Base-by-base conservation (phyloP, 2,797 vertebrate genomes). In the Periparus ater region DNA sequence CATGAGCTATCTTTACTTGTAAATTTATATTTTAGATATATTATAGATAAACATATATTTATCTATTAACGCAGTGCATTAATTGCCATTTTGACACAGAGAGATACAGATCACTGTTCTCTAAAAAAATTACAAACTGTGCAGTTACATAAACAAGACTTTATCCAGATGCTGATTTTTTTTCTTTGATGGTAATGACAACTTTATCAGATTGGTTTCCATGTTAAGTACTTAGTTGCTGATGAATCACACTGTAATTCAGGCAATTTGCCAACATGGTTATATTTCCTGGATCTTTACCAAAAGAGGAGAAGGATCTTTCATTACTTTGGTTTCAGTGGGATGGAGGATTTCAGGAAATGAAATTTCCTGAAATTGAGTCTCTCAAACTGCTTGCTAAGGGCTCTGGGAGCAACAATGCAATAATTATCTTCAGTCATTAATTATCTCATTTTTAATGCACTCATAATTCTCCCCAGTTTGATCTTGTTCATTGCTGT, bases 381-480 rank as follows among this genome's bases (percentile, higher is more conserved):
- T 91, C 36, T 66, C 19, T 0, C 23, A 25, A 22, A 40, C 57
- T 65, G 34, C 25, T 55, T 7, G 0, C 34, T 10, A 1, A 57
- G 7, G 45, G 40, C 6, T 42, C 17, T 7, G 38, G 17, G 45
- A 90, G 65, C 47, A 97, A 70, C 62, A 60, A 47, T 34, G 84
- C 82, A 2, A 82, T 94, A 71, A 71, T 87, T 79, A 44, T 85
- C 40, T 95, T 97, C 81, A 26, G 7, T 80, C 11, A 50, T 96
- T 61, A 94, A 81, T 76, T 95, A 96, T 86, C 42, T 97, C 20
- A 82, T 95, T 87, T 97, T 97, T 68, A 95, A 73, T 0, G 85
- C 84, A 2, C 57, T 96, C 16, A 79, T 91, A 94, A 30, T 96
- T 60, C 70, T 85, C 54, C 96, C 91, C 53, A 95, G 91, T 65